Conservation (phyloP, 2,888 invertebrate genomes). For the Calameuta idolon region DNA sequence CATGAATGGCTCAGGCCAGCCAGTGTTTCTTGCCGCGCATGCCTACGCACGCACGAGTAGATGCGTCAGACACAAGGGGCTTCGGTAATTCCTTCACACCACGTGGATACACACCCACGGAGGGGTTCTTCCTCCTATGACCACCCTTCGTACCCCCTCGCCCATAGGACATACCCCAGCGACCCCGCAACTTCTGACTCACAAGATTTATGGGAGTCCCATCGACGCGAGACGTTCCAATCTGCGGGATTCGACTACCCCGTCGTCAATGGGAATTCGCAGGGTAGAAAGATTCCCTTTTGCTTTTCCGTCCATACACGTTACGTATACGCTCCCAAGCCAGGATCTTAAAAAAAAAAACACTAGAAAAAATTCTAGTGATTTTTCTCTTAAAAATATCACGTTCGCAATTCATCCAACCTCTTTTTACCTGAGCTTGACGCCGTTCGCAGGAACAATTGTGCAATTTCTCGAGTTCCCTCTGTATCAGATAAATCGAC, state of each 20-base stretch:
- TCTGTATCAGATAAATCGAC: slow-evolving; percentile 54
- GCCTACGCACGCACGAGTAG: slow-evolving; percentile 34
- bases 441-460: slow-evolving; percentile 58
- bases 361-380: not conserved
- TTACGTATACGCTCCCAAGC: not conserved
- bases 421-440: slow-evolving; percentile 55
- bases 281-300: not conserved
- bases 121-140: slow-evolving; percentile 18
- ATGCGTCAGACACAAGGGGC: slow-evolving; percentile 27
- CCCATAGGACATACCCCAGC: slow-evolving; percentile 20
- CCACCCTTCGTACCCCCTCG: slow-evolving; percentile 14
- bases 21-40: slow-evolving; percentile 30
- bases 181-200: slow-evolving; percentile 55
- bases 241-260: slow-evolving; percentile 32
- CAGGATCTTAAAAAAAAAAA: not conserved
- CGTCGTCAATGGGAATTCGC: slow-evolving; percentile 19
- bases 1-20: slow-evolving; percentile 42
- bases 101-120: slow-evolving; percentile 55
- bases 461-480: slow-evolving; percentile 52
- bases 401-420: not conserved
- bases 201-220: slow-evolving; percentile 60
- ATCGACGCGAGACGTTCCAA: slow-evolving; percentile 44
- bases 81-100: slow-evolving; percentile 58
- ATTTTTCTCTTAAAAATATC: not conserved
- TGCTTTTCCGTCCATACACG: not conserved